Percentiles rank a stretch among this genome's conserved stretches.
Conservation (phyloP, 2,888 invertebrate species). For the Tipula lateralis region DNA sequence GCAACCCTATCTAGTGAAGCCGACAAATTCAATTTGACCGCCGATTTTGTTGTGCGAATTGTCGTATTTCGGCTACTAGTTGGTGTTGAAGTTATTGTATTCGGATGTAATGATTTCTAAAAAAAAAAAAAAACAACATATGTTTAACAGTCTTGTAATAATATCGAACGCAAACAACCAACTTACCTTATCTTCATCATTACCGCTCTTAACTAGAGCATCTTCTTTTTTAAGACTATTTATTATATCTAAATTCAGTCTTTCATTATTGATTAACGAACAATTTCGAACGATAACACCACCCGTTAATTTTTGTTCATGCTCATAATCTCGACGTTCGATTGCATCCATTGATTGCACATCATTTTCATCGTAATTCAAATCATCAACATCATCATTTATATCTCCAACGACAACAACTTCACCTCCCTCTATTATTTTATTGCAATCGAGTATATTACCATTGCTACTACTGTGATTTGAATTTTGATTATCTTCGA, state of each 20-base stretch:
- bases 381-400: conserved; percentile 29
- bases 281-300: conserved; percentile 45
- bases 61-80: conserved; percentile 12
- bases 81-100: conserved; percentile 26
- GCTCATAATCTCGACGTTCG: conserved; percentile 48
- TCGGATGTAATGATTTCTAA: background rate
- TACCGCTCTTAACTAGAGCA: background rate
- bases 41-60: conserved; percentile 41
- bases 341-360: conserved; percentile 49
- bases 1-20: conserved; percentile 39
- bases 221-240: conserved; percentile 30
- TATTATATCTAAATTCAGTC: conserved; percentile 33
- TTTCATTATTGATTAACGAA: conserved; percentile 42
- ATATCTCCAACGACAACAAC: background rate
- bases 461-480: background rate
- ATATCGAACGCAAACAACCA: background rate
- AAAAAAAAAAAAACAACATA: background rate
- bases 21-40: conserved; percentile 48
- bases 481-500: background rate
- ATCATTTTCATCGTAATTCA: conserved; percentile 39
- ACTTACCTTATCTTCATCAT: conserved; percentile 31
- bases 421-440: conserved; percentile 3
- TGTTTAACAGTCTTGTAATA: background rate
- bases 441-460: background rate
- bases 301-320: conserved; percentile 46